phyloP scores from a whole-genome alignment of 2,113 vertebrate species.

The Thalassarche chlororhynchos region DNA sequence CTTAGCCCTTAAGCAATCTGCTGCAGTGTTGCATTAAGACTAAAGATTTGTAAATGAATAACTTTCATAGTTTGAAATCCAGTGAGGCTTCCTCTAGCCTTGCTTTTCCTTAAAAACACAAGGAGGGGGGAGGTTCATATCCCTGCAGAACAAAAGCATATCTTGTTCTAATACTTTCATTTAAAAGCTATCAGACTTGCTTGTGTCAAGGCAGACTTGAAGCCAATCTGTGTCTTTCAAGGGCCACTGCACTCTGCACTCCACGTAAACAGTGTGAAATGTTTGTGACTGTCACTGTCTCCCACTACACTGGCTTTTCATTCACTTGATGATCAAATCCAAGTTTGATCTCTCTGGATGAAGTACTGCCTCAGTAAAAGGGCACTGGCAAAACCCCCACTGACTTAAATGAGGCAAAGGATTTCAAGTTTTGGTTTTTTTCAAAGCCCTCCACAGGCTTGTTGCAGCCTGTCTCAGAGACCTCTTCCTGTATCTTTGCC shows the following conservation, averaged over 20 bases:
- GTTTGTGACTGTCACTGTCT: background rate
- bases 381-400: background rate
- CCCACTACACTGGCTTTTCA: background rate
- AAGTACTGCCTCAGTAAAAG: background rate
- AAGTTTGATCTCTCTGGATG: background rate
- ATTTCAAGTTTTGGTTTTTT: background rate
- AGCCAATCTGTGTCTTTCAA: background rate
- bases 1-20: background rate
- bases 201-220: background rate
- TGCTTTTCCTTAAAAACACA: background rate
- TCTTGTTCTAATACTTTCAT: background rate
- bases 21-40: background rate
- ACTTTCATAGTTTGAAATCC: background rate
- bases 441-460: background rate
- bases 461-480: background rate
- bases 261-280: background rate
- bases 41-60: background rate
- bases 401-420: background rate
- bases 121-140: background rate
- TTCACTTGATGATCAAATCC: background rate
- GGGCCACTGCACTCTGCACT: background rate
- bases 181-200: background rate
- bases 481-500: constrained; percentile 33
- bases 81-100: background rate
- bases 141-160: background rate